Conservation (phyloP, 2,888 invertebrate genomes). For the Eupithecia insigniata region DNA sequence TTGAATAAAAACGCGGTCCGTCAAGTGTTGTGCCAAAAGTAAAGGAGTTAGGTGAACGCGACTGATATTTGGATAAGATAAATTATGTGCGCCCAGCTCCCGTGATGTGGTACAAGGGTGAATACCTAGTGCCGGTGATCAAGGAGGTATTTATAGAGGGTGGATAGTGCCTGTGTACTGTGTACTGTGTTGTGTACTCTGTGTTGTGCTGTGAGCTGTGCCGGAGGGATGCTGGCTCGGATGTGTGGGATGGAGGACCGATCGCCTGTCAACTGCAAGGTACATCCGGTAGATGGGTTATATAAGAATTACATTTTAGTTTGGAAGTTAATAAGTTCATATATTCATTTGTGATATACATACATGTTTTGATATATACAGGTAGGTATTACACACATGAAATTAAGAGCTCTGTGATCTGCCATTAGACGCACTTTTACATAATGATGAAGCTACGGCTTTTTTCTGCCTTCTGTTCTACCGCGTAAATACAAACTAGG, state of each 20-base stretch:
- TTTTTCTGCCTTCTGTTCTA: too few species aligned
- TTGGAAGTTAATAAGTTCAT: too few species aligned
- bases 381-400: neutral
- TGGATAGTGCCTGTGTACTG: slow-evolving; percentile 36
- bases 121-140: slow-evolving; percentile 57
- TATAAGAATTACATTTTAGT: neutral
- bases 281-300: slow-evolving; percentile 38
- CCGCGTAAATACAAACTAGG: too few species aligned
- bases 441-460: neutral
- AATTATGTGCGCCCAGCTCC: slow-evolving; percentile 22
- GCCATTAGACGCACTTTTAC: neutral
- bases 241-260: slow-evolving; percentile 68
- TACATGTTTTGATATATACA: too few species aligned
- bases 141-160: slow-evolving; percentile 51
- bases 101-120: slow-evolving; percentile 58
- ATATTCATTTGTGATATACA: too few species aligned
- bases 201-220: slow-evolving; percentile 48
- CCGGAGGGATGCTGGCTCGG: slow-evolving; percentile 59
- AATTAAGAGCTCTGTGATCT: neutral
- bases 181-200: slow-evolving; percentile 39
- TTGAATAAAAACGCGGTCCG: neutral
- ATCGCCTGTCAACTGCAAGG: slow-evolving; percentile 61
- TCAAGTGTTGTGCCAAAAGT: neutral
- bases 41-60: too few species aligned
- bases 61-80: neutral